A percentile compares a stretch with the other conserved stretches of the same genome.
These are phyloP conservation scores for Benitochromis conjunctus DNA, from an alignment of 2,113 vertebrate genomes.

Conservation along the genomic window DNA sequence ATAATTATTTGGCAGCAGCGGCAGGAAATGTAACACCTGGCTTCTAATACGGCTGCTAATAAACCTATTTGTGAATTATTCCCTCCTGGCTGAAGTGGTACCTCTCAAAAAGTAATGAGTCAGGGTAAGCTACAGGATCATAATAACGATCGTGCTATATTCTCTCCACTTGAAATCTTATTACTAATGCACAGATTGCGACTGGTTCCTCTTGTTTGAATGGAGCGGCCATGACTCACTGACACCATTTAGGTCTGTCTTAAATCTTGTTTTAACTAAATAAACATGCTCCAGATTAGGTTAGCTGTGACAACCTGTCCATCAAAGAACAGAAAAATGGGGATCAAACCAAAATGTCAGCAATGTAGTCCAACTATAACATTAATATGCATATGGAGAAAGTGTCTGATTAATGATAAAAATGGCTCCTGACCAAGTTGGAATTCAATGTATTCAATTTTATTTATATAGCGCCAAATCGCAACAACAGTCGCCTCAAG, in stretches of 20 bases:
- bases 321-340: not conserved
- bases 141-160: not conserved
- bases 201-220: not conserved
- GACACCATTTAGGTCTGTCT: not conserved
- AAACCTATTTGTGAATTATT: not conserved
- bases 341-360: accelerated
- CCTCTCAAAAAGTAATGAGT: not conserved
- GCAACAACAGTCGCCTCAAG: too few species aligned
- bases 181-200: not conserved
- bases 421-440: not conserved
- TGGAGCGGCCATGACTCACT: not conserved
- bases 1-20: not conserved
- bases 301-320: not conserved
- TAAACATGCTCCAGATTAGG: not conserved
- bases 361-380: not conserved
- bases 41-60: not conserved
- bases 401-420: not conserved
- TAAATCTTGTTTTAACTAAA: not conserved
- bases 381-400: not conserved
- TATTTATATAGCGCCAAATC: too few species aligned
- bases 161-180: not conserved
- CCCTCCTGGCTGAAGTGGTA: not conserved
- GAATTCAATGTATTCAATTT: too few species aligned
- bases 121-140: not conserved
- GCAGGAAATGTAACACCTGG: not conserved